Percentiles rank a stretch among this genome's conserved stretches.
These are phyloP conservation scores for Oreonectes daqikongensis DNA, from an alignment of 2,797 vertebrate species.

Conservation along the genomic window DNA sequence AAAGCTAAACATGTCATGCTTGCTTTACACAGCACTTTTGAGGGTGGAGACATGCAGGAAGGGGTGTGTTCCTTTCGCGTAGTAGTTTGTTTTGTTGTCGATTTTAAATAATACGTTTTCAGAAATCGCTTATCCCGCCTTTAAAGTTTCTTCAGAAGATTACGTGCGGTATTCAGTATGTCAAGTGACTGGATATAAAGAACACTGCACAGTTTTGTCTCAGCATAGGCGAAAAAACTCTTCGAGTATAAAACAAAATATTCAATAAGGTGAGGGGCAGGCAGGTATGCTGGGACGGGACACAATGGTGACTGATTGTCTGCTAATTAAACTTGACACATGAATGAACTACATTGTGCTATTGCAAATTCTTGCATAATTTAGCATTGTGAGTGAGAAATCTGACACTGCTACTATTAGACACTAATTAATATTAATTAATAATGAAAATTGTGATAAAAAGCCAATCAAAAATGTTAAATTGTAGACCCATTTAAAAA, in stretches of 20 bases:
- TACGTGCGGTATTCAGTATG: no score
- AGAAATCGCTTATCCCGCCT: no score
- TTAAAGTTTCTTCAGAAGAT: no score
- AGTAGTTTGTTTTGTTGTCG: no score
- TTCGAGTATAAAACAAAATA: background rate
- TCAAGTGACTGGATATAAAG: no score
- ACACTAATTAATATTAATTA: background rate
- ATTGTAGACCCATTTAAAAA: background rate
- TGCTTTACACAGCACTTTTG: no score
- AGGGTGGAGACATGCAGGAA: no score
- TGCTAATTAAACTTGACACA: constrained; percentile 19
- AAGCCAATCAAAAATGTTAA: background rate
- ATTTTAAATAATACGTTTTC: no score
- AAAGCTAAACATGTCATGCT: no score
- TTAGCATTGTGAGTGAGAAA: constrained; percentile 5
- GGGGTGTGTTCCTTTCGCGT: no score
- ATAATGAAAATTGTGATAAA: background rate
- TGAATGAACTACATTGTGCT: constrained; percentile 1
- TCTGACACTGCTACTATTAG: background rate
- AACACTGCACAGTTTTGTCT: no score
- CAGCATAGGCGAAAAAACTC: no score
- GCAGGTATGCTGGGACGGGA: background rate
- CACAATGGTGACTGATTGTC: constrained; percentile 40
- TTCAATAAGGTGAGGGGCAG: background rate
- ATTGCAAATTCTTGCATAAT: constrained; percentile 3